Base-by-base conservation (phyloP, 30 jellyfish, hydroid and myxozoan genomes). In the Hydractinia symbiolongicarpus region DNA sequence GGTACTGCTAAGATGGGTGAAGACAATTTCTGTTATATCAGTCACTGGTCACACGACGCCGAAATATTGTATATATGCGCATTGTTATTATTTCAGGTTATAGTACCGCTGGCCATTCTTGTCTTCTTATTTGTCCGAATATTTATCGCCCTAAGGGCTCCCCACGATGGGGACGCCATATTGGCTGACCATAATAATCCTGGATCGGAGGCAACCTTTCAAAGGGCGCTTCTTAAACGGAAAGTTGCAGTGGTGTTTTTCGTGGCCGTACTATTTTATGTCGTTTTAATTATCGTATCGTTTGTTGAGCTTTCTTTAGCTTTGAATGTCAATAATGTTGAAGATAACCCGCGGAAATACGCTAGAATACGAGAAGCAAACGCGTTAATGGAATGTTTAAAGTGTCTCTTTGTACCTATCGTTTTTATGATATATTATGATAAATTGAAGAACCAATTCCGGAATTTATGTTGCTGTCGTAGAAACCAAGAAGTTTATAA, bases 131-230 rank as follows among this genome's bases (percentile, higher is more conserved):
- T 75, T 54, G 83, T 40, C 8, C 83, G 83, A 1, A 15, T 54
- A 10, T 54, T 52, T 17, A 49, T 75, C 6, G 73, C 73, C 0
- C 4, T 75, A 15, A 49, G 76, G 15, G 77, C 76, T n/a, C 53
- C 19, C 15, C 76, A 51, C 80, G 55, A 15, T 1, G 83, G 83
- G 14, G 83, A 54, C 19, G 17, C 83, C 9, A 75, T 75, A 8
- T 53, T 6, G 49, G 76, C 15, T 0, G 83, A 75, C 4, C 1
- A 50, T 0, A 50, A 7, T 17, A 21, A 44, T 14, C 83, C 83
- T 5, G 83, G 83, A 30, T 75, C 83, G 7, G 83, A 75, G 55
- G 83, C 73, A 17, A 75, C 19, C 76, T 75, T 75, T 50, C 83
- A 75, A 75, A 52, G 83, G 9, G 83, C 77, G 8, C 51, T 75